Conservation (phyloP, 30 jellyfish, hydroid and myxozoan genomes). For the Aurelia sp. region DNA sequence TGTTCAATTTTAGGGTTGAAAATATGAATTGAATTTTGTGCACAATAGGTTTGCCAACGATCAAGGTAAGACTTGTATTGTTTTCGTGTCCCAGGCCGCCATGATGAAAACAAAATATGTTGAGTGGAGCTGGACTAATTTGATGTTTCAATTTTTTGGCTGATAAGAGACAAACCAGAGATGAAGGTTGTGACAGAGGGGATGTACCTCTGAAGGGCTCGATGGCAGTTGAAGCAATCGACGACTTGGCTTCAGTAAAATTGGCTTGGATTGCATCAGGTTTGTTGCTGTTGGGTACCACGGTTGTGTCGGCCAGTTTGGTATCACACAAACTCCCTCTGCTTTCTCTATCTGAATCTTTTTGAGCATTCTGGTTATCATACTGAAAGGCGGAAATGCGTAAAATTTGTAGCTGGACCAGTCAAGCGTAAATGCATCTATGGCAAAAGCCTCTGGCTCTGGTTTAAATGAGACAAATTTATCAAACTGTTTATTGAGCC, state of each 20-base stretch:
- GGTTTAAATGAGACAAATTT: slow-evolving; percentile 33
- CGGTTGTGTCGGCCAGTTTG: slow-evolving; percentile 14
- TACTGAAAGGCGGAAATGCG: slow-evolving; percentile 37
- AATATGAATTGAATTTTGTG: not conserved
- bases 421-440: slow-evolving; percentile 20
- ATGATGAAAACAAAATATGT: not conserved
- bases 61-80: not conserved
- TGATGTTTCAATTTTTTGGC: not conserved
- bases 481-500: slow-evolving; percentile 14
- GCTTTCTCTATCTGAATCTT: not conserved
- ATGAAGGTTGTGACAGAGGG: slow-evolving; percentile 7
- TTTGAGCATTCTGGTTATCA: slow-evolving; percentile 9
- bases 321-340: not conserved
- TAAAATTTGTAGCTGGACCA: slow-evolving; percentile 4
- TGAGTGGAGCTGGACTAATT: not conserved
- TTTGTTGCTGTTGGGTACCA: slow-evolving; percentile 27
- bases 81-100: not conserved
- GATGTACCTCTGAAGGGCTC: slow-evolving; percentile 2
- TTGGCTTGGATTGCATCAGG: not conserved
- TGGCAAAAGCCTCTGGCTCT: slow-evolving; percentile 48
- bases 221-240: slow-evolving; percentile 9
- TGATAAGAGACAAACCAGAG: not conserved
- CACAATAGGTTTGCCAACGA: not conserved
- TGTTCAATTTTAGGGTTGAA: not conserved
- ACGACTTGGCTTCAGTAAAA: slow-evolving; percentile 13